Percentiles rank a stretch among this genome's conserved stretches.
phyloP scores from a whole-genome alignment of 2,797 vertebrate genomes.

The Galagoides demidoff region DNA sequence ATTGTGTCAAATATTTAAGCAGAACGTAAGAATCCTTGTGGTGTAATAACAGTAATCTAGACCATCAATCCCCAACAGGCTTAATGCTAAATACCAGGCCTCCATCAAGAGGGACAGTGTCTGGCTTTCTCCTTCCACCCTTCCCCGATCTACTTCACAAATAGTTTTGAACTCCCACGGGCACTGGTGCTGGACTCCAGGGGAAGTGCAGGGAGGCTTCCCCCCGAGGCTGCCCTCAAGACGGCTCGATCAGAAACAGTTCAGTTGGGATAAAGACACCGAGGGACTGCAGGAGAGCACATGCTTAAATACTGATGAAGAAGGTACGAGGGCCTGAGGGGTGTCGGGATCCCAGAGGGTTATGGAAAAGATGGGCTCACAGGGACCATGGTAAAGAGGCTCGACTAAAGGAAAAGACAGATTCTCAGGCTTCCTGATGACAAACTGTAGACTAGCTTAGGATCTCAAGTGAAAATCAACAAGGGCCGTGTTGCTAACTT shows the following conservation, averaged over 20 bases:
- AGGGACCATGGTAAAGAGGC: not conserved
- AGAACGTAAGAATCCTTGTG: not conserved
- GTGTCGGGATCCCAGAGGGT: not conserved
- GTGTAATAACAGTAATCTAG: not conserved
- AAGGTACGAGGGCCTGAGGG: not conserved
- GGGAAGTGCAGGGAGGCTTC: not conserved
- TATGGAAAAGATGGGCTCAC: not conserved
- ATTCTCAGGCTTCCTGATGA: not conserved
- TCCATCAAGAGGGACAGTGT: not conserved
- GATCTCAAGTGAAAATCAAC: not conserved
- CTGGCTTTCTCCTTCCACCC: not conserved
- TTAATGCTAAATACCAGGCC: not conserved
- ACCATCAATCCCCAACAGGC: not conserved
- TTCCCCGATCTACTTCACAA: slow-evolving; percentile 11
- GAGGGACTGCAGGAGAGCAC: not conserved
- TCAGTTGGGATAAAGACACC: not conserved
- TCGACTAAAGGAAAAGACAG: not conserved
- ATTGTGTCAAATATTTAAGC: not conserved
- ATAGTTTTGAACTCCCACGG: not conserved
- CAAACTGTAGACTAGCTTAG: not conserved
- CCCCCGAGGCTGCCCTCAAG: not conserved
- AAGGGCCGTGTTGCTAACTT: not conserved
- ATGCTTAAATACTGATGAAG: not conserved
- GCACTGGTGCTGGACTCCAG: not conserved
- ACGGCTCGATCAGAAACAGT: not conserved